A percentile compares a stretch with the other conserved stretches of the same genome.
Evolutionary conservation across 1,140 invertebrate genomes (phyloP).

Genomic region (Anagrus nilaparvatae): DNA sequence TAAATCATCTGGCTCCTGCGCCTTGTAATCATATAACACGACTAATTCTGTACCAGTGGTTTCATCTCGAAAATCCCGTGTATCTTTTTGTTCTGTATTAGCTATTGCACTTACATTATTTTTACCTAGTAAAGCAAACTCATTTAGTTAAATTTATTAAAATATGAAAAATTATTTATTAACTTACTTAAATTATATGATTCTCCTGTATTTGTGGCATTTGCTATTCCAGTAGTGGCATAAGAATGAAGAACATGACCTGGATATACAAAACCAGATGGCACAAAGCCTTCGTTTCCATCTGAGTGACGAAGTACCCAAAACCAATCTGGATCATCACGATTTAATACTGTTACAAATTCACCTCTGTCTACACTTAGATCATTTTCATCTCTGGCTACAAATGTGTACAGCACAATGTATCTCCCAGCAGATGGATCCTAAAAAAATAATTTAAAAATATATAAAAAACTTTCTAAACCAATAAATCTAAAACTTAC

Average conservation of each 20-base stretch:
- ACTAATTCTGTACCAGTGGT: constrained; percentile 73
- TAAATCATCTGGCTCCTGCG: constrained; percentile 84
- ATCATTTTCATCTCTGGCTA: constrained; percentile 88
- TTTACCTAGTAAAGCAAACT: constrained; percentile 21
- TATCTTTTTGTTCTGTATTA: constrained; percentile 34
- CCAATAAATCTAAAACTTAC: constrained; percentile 25
- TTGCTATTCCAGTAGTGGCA: constrained; percentile 31
- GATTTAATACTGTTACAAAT: constrained; percentile 87
- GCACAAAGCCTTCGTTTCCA: constrained; percentile 91
- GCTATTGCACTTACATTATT: constrained; percentile 25
- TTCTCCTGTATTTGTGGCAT: constrained; percentile 30
- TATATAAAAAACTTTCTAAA: constrained; percentile 2
- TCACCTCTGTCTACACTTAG: constrained; percentile 87
- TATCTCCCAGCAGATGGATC: constrained; percentile 76
- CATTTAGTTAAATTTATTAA: neutral
- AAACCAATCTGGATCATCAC: constrained; percentile 91
- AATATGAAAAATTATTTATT: neutral
- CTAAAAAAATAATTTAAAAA: constrained; percentile 21
- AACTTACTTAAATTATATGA: constrained; percentile 31
- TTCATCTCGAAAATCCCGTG: constrained; percentile 39
- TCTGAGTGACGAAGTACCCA: constrained; percentile 83
- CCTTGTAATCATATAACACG: constrained; percentile 91
- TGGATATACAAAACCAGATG: constrained; percentile 88
- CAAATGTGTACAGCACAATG: constrained; percentile 88
- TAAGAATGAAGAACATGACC: constrained; percentile 43